phyloP scores from a whole-genome alignment of 2,888 invertebrate species.

The Ypsolopha sequella region DNA sequence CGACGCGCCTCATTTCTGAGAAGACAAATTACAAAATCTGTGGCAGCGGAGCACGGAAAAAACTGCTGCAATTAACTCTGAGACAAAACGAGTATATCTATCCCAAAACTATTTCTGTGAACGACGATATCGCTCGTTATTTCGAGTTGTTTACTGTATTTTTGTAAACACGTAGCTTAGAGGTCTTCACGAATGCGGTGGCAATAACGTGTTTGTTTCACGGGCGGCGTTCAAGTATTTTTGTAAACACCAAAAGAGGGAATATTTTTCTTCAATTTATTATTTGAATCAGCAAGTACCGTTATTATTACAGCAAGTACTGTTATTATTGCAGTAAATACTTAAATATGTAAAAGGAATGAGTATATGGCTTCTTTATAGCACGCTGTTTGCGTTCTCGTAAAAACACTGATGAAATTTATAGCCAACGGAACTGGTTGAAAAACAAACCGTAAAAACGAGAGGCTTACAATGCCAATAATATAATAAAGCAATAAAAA shows the following conservation, averaged over 20 bases:
- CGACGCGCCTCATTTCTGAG: slow-evolving; percentile 69
- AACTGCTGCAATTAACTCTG: slow-evolving; percentile 65
- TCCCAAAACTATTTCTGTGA: slow-evolving; percentile 43
- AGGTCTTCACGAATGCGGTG: slow-evolving; percentile 20
- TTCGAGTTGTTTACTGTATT: slow-evolving; percentile 46
- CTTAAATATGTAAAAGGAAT: no score
- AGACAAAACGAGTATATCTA: slow-evolving; percentile 42
- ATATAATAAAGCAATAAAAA: slow-evolving; percentile 58
- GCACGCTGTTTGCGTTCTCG: slow-evolving; percentile 35
- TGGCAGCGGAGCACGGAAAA: slow-evolving; percentile 53
- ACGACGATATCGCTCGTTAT: slow-evolving; percentile 56
- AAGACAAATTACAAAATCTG: slow-evolving; percentile 68
- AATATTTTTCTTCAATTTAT: no score
- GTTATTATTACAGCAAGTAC: no score
- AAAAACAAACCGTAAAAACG: slow-evolving; percentile 56
- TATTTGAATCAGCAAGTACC: no score
- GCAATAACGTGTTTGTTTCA: neutral
- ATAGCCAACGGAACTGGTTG: slow-evolving; percentile 39
- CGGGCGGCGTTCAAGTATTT: neutral
- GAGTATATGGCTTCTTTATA: slow-evolving; percentile 19
- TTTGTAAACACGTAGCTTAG: slow-evolving; percentile 32
- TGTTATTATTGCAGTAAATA: no score
- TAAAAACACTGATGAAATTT: slow-evolving; percentile 44
- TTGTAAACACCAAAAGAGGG: no score
- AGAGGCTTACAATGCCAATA: slow-evolving; percentile 51